Evolutionary conservation across 2,888 invertebrate genomes (phyloP).

Genomic region (Netelia fuscicornis): DNA sequence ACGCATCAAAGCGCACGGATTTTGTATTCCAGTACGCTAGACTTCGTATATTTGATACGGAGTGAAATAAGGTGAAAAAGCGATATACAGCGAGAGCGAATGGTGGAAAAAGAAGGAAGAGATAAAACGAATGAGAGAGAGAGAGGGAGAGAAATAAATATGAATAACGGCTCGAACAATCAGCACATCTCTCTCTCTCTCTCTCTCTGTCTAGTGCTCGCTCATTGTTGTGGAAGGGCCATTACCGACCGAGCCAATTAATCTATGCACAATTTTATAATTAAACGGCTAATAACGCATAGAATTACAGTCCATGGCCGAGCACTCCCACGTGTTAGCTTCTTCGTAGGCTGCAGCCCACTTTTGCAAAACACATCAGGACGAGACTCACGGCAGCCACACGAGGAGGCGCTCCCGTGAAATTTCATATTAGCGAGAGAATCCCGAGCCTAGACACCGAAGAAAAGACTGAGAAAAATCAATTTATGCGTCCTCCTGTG

Average conservation of each 20-base stretch:
- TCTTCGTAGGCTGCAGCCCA: neutral
- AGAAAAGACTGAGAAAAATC: constrained; percentile 22
- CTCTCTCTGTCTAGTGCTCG: constrained; percentile 69
- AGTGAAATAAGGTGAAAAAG: constrained; percentile 40
- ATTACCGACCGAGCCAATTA: constrained; percentile 83
- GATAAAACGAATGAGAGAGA: constrained; percentile 60
- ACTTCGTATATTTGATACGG: constrained; percentile 30
- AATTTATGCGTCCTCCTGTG: neutral
- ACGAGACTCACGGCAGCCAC: constrained; percentile 19
- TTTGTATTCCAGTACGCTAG: constrained; percentile 15
- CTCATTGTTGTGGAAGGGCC: constrained; percentile 79
- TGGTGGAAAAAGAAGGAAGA: constrained; percentile 60
- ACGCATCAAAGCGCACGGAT: constrained; percentile 58
- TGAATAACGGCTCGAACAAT: constrained; percentile 76
- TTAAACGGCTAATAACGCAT: constrained; percentile 84
- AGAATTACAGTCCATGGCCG: constrained; percentile 83
- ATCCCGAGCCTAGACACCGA: constrained; percentile 1
- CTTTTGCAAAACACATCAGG: constrained; percentile 21
- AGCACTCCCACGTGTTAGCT: constrained; percentile 81
- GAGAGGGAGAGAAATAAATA: constrained; percentile 78
- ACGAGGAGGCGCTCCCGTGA: constrained; percentile 8
- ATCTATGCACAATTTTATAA: constrained; percentile 84
- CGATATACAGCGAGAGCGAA: constrained; percentile 39
- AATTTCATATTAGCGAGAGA: constrained; percentile 33
- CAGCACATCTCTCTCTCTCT: neutral